Conservation (phyloP, 2,888 invertebrate genomes). For the Liopterus haemorrhoidalis region DNA sequence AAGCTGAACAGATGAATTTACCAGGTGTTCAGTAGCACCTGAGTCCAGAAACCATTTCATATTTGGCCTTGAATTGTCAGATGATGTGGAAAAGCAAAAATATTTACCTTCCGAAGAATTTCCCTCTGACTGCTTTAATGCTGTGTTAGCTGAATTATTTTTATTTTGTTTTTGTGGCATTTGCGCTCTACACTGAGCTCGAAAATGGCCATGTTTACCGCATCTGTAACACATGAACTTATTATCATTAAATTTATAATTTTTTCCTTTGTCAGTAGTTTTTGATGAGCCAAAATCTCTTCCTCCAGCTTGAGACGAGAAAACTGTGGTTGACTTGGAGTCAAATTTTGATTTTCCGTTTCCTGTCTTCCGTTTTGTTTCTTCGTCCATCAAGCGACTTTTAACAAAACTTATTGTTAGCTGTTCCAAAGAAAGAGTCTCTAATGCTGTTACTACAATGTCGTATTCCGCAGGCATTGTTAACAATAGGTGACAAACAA, state of each 20-base stretch:
- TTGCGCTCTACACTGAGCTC: too few species aligned
- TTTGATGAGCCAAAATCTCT: not conserved
- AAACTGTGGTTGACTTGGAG: too few species aligned
- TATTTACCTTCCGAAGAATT: too few species aligned
- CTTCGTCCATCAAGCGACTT: slow-evolving; percentile 30
- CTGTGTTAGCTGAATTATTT: too few species aligned
- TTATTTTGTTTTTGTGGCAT: too few species aligned
- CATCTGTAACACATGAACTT: too few species aligned
- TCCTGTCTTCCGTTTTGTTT: slow-evolving; percentile 18
- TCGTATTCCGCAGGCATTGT: slow-evolving; percentile 30
- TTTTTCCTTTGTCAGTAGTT: not conserved
- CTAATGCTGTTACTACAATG: slow-evolving; percentile 31
- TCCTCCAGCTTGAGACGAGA: not conserved
- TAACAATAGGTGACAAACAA: slow-evolving; percentile 30
- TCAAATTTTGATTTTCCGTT: too few species aligned
- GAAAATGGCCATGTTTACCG: too few species aligned
- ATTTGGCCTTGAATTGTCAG: too few species aligned
- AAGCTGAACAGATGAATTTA: slow-evolving; percentile 14
- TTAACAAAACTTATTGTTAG: slow-evolving; percentile 30
- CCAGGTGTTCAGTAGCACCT: slow-evolving; percentile 32
- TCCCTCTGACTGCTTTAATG: too few species aligned
- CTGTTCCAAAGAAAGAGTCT: slow-evolving; percentile 22
- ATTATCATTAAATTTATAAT: not conserved
- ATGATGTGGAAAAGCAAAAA: too few species aligned
- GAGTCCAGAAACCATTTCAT: slow-evolving; percentile 32